Evolutionary conservation across 1,140 invertebrate genomes (phyloP), one percentile per base, ranked within the genome.

Genomic region (Heterodera schachtii): DNA sequence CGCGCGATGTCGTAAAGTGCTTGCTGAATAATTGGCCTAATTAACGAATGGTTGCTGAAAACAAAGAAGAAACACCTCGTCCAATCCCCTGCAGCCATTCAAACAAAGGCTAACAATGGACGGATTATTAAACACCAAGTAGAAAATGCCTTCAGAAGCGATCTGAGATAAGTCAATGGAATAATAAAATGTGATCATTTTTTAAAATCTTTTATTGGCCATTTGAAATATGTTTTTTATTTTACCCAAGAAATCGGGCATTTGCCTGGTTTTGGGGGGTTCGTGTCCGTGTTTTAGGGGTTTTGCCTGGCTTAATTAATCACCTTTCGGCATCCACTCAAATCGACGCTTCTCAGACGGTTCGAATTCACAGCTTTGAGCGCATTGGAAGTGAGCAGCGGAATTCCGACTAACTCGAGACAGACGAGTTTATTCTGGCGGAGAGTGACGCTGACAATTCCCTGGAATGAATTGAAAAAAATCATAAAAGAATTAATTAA

Each of bases 1-100:
- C 86, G 82, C 11, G 87, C 89, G 49, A 89, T 89, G 71, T 87
- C 88, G 69, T 89, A 89, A 9, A 89, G 83, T 1, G 84, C 87
- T 73, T 87, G 86, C 78, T 78, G 13, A 64, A 64, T 64, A 5
- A 64, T 16, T 64, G 5, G 16, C 19, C 13, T 19, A 64, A 47
- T 46, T 70, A 44, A 47, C 31, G 16, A 67, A 43, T 7, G 41
- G 67, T 78, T 60, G 31, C 21, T 11, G 8, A 75, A 75, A 44
- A 13, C 13, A 46, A 71, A 8, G 21, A 16, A 16, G 16, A 13
- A 44, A 16, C 31, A 78, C 77, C n/a, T 89, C 88, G 66, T 90
- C 88, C 7, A 89, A 81, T 21, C 80, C 81, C 31, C 79, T 66
- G 82, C 88, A 89, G 52, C 85, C 60, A 75, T 90, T 89, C 57